Conservation (phyloP, 2,113 vertebrate genomes). For the Typhlomys cinereus region DNA sequence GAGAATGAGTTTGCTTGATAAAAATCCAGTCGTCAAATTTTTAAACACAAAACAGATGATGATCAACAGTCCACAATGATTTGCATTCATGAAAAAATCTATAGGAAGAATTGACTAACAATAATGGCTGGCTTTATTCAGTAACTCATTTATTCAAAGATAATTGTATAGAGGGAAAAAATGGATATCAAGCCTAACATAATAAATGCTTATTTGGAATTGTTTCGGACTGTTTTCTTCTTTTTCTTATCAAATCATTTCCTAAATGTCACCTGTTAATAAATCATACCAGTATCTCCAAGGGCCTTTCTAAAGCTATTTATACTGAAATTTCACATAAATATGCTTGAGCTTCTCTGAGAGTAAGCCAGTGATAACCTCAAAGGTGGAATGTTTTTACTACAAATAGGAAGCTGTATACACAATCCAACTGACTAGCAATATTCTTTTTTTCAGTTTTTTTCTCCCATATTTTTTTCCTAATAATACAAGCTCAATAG, state of each 20-base stretch:
- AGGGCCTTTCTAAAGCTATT: constrained; percentile 20
- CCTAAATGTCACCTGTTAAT: constrained; percentile 48
- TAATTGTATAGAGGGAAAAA: constrained; percentile 74
- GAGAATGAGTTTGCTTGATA: constrained; percentile 73
- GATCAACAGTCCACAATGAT: constrained; percentile 74
- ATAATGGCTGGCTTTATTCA: constrained; percentile 72
- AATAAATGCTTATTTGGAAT: constrained; percentile 73
- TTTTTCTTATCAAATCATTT: constrained; percentile 57
- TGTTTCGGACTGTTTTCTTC: constrained; percentile 28
- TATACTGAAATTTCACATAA: constrained; percentile 40
- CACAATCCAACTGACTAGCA: neutral
- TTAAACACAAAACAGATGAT: constrained; percentile 64
- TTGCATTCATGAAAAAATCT: constrained; percentile 67
- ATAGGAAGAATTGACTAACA: constrained; percentile 58
- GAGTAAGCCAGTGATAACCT: constrained; percentile 24
- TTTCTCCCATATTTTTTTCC: too few species aligned
- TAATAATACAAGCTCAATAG: too few species aligned
- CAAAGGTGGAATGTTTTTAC: constrained; percentile 8
- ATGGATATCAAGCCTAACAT: constrained; percentile 37
- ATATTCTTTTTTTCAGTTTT: constrained; percentile 6
- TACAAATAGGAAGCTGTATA: constrained; percentile 36
- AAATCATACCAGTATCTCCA: constrained; percentile 40
- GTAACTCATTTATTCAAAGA: constrained; percentile 72
- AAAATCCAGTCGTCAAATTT: constrained; percentile 71
- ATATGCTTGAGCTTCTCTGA: constrained; percentile 45